Base-by-base conservation (phyloP, 2,888 invertebrate genomes). In the Pteria penguin region DNA sequence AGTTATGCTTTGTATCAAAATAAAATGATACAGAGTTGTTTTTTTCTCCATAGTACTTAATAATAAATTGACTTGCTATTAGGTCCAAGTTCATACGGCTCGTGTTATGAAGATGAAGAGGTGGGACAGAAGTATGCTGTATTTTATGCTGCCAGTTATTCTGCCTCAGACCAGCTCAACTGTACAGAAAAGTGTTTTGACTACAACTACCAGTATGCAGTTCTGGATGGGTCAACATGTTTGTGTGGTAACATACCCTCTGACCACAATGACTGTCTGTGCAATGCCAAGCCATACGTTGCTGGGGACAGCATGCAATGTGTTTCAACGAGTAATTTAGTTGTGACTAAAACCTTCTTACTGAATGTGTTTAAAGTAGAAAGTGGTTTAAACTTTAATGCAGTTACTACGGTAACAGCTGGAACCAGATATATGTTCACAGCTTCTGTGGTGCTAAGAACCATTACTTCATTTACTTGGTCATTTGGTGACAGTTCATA, bases 401-500 rank as follows among this genome's bases (percentile, higher is more conserved):
- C 63, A 11, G 67, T 76, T 24, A 66, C 74, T 31, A 71, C 58
- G 4, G 55, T 76, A 22, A 60, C 57, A 8, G 71, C 75, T 5
- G 79, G 79, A 11, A 32, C 62, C 4, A 70, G 66, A 14, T 26
- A 75, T 14, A 72, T 45, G 24, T 79, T 85, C 32, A 75, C 67
- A 14, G 66, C 77, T n/a, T 67, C 63, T 22, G 79, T 79, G 0
- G 70, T 65, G n/a, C 58, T 75, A 14, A 33, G 66, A 27, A 70
- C 62, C 5, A 74, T 76, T 52, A 75, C 71, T 29, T 66, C 67
- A 4, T 81, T 79, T 31, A 52, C 61, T 4, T 82, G 81, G 82
- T 60, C 66, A 22, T 82, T 82, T 73, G 82, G 81, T 14, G 85
- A 85, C 63, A 78, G 75, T 18, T 65, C 71, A 24, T 70, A 14